Conservation (phyloP, 2,888 invertebrate species). For the Osmoderma eremita region DNA sequence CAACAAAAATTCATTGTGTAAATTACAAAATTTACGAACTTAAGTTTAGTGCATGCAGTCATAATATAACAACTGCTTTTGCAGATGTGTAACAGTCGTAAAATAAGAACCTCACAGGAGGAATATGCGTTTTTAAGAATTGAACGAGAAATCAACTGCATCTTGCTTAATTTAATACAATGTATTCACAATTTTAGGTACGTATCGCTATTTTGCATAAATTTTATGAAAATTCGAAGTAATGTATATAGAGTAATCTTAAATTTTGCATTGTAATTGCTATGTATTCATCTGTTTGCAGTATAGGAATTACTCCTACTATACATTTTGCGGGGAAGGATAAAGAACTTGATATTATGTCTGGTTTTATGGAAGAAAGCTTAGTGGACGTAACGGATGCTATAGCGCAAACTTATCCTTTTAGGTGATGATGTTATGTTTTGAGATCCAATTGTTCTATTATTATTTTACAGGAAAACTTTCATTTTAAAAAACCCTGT, state of each 20-base stretch:
- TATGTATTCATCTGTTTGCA: not conserved
- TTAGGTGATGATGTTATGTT: slow-evolving; percentile 7
- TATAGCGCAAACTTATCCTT: slow-evolving; percentile 20
- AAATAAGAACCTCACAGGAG: not conserved
- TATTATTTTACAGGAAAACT: slow-evolving; percentile 24
- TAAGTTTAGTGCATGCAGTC: no score
- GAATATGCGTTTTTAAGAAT: not conserved
- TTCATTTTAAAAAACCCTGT: slow-evolving; percentile 35
- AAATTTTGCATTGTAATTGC: no score
- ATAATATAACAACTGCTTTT: not conserved
- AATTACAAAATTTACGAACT: no score
- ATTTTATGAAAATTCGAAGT: no score
- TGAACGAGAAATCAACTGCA: slow-evolving; percentile 18
- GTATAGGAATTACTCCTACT: slow-evolving; percentile 1
- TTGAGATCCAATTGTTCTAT: not conserved
- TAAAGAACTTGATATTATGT: not conserved
- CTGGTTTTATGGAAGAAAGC: slow-evolving; percentile 19
- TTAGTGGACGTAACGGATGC: not conserved
- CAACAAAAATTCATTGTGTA: not conserved
- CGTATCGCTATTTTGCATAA: not conserved
- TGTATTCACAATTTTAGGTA: slow-evolving; percentile 31
- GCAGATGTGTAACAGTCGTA: not conserved
- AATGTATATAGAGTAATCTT: no score
- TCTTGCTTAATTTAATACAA: slow-evolving; percentile 16
- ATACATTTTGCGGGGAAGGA: not conserved